A percentile compares a stretch with the other conserved stretches of the same genome.
phyloP scores from a whole-genome alignment of 2,888 invertebrate genomes.

The Balanococcus diminutus region DNA sequence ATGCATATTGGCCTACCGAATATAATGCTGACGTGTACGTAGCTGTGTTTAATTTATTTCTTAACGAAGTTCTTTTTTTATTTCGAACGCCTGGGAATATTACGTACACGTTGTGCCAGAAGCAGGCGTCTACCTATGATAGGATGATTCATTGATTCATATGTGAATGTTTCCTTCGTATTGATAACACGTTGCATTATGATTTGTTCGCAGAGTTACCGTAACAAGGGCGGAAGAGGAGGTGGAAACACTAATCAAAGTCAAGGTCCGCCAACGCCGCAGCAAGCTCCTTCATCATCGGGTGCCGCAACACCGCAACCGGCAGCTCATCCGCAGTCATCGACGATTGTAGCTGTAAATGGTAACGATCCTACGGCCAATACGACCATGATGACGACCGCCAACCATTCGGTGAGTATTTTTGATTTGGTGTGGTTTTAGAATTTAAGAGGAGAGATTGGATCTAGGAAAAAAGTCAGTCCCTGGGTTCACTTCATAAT shows the following conservation, averaged over 20 bases:
- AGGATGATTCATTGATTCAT: neutral
- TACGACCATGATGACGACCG: constrained; percentile 52
- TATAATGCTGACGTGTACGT: constrained; percentile 3
- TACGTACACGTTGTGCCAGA: neutral
- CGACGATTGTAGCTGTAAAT: constrained; percentile 46
- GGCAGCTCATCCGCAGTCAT: constrained; percentile 34
- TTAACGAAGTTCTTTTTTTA: neutral
- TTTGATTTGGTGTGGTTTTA: too few species aligned
- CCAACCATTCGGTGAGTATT: constrained; percentile 52
- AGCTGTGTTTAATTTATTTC: neutral
- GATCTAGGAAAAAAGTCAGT: too few species aligned
- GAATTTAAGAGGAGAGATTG: too few species aligned
- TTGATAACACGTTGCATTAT: neutral
- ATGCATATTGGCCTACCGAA: neutral
- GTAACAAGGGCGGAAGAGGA: constrained; percentile 50
- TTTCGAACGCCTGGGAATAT: neutral
- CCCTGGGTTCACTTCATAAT: too few species aligned
- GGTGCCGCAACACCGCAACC: constrained; percentile 43
- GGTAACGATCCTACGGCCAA: constrained; percentile 49
- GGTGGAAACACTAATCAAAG: constrained; percentile 36
- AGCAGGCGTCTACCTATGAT: neutral
- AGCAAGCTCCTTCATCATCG: constrained; percentile 11
- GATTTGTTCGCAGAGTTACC: constrained; percentile 47
- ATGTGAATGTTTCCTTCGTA: neutral
- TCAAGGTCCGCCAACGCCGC: neutral